Evolutionary conservation across 2,797 vertebrate species (phyloP), one percentile per base, ranked within the genome.

Genomic region (Bryconaethiops microstoma): DNA sequence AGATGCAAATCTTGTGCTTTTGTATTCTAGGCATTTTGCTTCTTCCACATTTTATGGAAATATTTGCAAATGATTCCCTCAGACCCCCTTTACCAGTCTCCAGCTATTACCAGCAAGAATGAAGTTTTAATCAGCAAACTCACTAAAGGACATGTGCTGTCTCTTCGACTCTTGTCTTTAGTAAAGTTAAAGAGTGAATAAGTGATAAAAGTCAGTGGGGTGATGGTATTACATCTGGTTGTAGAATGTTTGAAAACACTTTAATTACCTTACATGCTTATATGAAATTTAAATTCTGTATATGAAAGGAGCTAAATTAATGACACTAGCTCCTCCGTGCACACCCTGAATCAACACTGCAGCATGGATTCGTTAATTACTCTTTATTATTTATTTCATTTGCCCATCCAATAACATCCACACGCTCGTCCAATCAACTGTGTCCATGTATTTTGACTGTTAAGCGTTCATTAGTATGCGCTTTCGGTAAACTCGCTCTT

Each of bases 1-100:
- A 87, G 90, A 92, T 93, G 91, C 90, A 93, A 94, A 94, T 93
- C 92, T 92, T 89, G 89, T 85, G 90, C 88, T 92, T 93, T 92
- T 94, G 93, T 93, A 92, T 94, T 89, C 89, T 70, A 90, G 82
- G 90, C 91, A 71, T 82, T 80, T 74, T 71, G 65, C 57, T 73
- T 65, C 40, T 65, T 77, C 62, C 35, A 21, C 42, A 2, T 35
- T 74, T 91, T 90, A 91, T 92, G 89, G 88, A 92, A 92, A 91
- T 92, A 86, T 85, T 92, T 89, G 84, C 17, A 39, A 80, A 82
- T 81, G 19, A 82, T 82, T 76, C 50, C 40, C 14, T 21, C 72
- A 55, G 35, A 65, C 57, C 50, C 62, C 59, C 23, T 76, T 86
- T 82, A 88, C 88, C 90, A 89, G 64, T 70, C 72, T 64, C 23